These are phyloP conservation scores for Glaucomys volans DNA, from an alignment of 2,113 vertebrate species.

Conservation along the genomic window DNA sequence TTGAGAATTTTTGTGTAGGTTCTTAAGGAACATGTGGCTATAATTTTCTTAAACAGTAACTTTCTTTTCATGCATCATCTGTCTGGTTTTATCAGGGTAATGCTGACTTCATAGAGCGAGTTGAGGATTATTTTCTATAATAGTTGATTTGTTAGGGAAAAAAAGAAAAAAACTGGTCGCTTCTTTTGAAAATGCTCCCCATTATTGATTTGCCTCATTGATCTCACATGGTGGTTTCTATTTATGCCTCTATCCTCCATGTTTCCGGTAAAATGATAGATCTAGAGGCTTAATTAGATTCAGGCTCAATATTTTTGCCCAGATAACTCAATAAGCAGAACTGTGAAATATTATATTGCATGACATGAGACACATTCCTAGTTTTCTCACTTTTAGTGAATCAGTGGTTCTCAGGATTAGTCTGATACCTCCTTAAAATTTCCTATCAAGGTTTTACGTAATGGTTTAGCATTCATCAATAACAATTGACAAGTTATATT, in stretches of 20 bases:
- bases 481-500: not conserved
- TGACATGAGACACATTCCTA: not conserved
- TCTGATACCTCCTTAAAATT: not conserved
- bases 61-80: not conserved
- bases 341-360: not conserved
- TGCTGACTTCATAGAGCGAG: not conserved
- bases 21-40: not conserved
- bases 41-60: not conserved
- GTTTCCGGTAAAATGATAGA: slow-evolving; percentile 27
- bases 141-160: not conserved
- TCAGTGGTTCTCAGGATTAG: not conserved
- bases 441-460: not conserved
- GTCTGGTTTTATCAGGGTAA: not conserved
- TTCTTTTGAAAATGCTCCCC: not conserved
- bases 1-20: not conserved
- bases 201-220: slow-evolving; percentile 32
- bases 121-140: slow-evolving; percentile 1
- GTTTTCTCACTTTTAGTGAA: not conserved
- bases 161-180: not conserved
- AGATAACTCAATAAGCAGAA: not conserved
- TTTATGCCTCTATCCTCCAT: not conserved
- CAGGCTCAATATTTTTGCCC: not conserved
- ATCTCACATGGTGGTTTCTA: slow-evolving; percentile 3
- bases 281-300: not conserved
- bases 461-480: not conserved